Evolutionary conservation across 2,797 vertebrate genomes (phyloP).

Genomic region (Macropodus opercularis): DNA sequence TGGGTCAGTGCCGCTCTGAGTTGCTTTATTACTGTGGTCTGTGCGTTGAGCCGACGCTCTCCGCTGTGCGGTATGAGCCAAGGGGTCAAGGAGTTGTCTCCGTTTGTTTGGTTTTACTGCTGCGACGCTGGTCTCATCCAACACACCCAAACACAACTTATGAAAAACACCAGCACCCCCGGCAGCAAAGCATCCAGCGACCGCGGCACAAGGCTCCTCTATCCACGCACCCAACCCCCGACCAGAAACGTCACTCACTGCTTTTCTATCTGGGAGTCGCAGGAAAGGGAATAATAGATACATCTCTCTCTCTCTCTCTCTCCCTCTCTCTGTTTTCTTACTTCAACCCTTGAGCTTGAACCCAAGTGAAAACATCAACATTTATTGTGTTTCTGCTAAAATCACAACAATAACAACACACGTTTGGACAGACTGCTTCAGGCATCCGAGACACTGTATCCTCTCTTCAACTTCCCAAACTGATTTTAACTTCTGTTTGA

Average conservation of each 20-base stretch:
- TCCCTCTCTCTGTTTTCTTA: constrained; percentile 26
- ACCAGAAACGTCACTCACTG: constrained; percentile 68
- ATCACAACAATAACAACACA: background rate
- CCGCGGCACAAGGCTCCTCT: constrained; percentile 67
- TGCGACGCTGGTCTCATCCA: constrained; percentile 33
- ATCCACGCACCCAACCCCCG: constrained; percentile 42
- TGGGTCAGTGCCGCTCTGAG: constrained; percentile 58
- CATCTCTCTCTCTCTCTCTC: constrained; percentile 26
- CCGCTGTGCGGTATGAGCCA: constrained; percentile 22
- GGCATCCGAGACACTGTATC: too few relatives aligned
- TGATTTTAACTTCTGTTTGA: background rate
- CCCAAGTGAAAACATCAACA: constrained; percentile 47
- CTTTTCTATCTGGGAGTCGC: constrained; percentile 59
- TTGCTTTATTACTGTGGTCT: constrained; percentile 72
- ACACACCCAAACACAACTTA: constrained; percentile 48
- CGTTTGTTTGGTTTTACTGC: constrained; percentile 26
- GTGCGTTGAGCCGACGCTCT: constrained; percentile 51
- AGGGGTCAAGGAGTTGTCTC: constrained; percentile 14
- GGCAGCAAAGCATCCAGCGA: constrained; percentile 40
- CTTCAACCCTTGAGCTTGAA: constrained; percentile 55
- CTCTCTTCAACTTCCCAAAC: background rate
- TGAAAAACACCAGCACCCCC: constrained; percentile 44
- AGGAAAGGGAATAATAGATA: constrained; percentile 8
- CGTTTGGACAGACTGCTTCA: background rate
- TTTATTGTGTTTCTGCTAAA: constrained; percentile 20